phyloP scores from a whole-genome alignment of 2,113 vertebrate species.

The Proterorhinus semilunaris region DNA sequence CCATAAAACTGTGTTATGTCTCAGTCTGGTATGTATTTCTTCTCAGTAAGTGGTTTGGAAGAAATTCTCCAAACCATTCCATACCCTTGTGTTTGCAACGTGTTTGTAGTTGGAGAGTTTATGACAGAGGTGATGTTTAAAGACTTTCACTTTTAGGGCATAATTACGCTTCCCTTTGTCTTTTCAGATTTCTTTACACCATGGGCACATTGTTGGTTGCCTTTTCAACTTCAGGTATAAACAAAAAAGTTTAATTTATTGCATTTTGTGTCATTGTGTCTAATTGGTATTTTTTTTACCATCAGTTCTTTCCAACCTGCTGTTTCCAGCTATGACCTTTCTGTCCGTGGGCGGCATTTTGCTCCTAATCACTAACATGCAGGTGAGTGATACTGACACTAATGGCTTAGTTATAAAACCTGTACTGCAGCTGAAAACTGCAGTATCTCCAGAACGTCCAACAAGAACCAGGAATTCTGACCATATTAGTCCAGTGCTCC shows the following conservation, averaged over 20 bases:
- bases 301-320: constrained; percentile 75
- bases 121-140: background rate
- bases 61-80: background rate
- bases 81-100: background rate
- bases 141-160: background rate
- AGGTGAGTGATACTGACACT: constrained; percentile 71
- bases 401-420: no score
- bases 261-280: background rate
- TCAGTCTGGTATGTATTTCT: background rate
- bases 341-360: constrained; percentile 83
- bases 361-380: constrained; percentile 91
- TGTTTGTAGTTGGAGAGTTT: background rate
- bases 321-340: constrained; percentile 84
- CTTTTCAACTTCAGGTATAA: constrained; percentile 58
- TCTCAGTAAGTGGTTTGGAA: background rate
- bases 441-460: no score
- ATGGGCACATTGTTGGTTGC: constrained; percentile 57
- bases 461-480: no score
- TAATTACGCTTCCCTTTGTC: background rate
- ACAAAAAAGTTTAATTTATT: background rate
- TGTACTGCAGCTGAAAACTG: no score
- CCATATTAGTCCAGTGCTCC: no score
- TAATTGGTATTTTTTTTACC: background rate
- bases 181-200: constrained; percentile 60
- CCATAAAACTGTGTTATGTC: background rate